Conservation (phyloP, 2,113 vertebrate species). For the Ascaphus truei region DNA sequence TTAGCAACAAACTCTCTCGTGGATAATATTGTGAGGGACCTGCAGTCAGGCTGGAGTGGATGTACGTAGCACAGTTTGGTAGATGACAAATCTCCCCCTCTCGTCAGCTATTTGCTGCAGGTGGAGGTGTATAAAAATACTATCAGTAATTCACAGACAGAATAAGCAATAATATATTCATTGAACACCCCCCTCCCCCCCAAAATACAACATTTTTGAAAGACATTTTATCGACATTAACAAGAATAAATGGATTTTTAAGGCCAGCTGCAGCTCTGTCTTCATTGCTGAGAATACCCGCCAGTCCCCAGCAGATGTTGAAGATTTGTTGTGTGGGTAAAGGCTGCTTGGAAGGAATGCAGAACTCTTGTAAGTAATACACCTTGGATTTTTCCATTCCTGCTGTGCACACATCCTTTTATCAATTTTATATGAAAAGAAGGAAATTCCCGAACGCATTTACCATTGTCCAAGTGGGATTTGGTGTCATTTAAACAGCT, state of each 20-base stretch:
- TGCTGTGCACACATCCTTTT: slow-evolving; percentile 43
- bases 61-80: too few species aligned
- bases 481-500: slow-evolving; percentile 46
- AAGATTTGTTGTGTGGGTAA: slow-evolving; percentile 34
- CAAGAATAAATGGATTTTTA: neutral
- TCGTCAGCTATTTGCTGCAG: too few species aligned
- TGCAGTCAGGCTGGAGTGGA: too few species aligned
- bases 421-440: slow-evolving; percentile 45
- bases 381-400: slow-evolving; percentile 46
- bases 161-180: too few species aligned
- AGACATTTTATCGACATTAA: neutral
- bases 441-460: slow-evolving; percentile 54
- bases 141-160: neutral
- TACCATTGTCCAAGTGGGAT: slow-evolving; percentile 44
- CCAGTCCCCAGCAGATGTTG: neutral
- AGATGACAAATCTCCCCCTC: too few species aligned
- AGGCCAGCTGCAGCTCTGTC: neutral
- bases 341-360: slow-evolving; percentile 41
- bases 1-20: too few species aligned
- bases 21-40: too few species aligned
- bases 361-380: slow-evolving; percentile 1
- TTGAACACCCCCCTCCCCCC: too few species aligned
- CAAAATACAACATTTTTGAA: too few species aligned
- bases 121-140: neutral
- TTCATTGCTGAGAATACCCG: neutral